Percentiles rank a stretch among this genome's conserved stretches.
Conservation (phyloP, 2,888 invertebrate genomes). For the Synergus umbraculus region DNA sequence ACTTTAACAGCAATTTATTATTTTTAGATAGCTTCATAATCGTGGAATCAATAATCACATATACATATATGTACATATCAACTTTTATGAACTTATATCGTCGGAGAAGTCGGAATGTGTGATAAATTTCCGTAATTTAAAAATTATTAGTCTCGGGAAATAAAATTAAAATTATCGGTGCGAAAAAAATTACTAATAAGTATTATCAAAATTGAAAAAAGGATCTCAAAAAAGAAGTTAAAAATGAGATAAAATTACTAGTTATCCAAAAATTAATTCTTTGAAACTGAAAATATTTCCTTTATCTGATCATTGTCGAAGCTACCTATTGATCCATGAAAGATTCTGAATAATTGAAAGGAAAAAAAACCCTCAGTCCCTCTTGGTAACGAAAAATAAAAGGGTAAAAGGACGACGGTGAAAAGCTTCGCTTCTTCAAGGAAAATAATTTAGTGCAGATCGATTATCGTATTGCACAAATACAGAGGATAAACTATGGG, state of each 20-base stretch:
- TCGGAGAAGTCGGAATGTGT: background rate
- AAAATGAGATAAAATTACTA: background rate
- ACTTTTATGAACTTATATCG: background rate
- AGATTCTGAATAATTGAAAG: slow-evolving; percentile 31
- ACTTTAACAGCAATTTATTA: slow-evolving; percentile 3
- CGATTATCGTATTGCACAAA: slow-evolving; percentile 21
- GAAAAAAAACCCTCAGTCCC: slow-evolving; percentile 10
- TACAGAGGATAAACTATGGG: background rate
- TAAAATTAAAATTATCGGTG: too few relatives aligned
- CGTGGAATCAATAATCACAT: background rate
- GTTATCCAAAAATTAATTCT: background rate
- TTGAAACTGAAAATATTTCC: background rate
- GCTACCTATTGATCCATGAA: slow-evolving; percentile 5
- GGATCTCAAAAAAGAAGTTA: background rate
- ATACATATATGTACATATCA: background rate
- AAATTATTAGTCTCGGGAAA: background rate
- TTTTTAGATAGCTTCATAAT: background rate
- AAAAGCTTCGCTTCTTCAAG: slow-evolving; percentile 10
- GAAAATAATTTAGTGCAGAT: slow-evolving; percentile 24
- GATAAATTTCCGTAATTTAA: background rate
- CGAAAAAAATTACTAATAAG: background rate
- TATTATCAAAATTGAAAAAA: background rate
- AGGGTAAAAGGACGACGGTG: background rate
- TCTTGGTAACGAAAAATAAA: background rate
- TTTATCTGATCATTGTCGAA: background rate